Evolutionary conservation across 2,888 invertebrate genomes (phyloP), one percentile per base, ranked within the genome.

Genomic region (Tinea pellionella): DNA sequence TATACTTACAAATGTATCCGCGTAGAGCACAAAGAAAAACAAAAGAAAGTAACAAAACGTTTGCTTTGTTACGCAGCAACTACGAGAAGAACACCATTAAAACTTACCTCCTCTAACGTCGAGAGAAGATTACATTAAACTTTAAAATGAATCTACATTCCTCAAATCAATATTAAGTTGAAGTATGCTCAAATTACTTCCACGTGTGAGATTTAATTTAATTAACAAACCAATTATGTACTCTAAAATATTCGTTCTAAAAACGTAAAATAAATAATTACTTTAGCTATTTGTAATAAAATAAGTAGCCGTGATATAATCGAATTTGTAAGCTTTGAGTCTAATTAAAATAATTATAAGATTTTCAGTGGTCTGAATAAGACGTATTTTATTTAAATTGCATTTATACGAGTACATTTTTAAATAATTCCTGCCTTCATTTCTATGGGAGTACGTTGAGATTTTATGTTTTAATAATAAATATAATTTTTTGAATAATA

Each of bases 41-140:
- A 57, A 57, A 16, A 55, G 32, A 65, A 67, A 65, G 61, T 65
- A 66, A 59, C 60, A 64, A 71, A 63, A 65, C 61, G 63, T 66
- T 63, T 65, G 63, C 69, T 71, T 70, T 70, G 70, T 68, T 63
- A 66, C 69, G 66, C 70, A 69, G 62, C 63, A 30, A 32, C 32
- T 57, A 32, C 32, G 11, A 63, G 63, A 63, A 63, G 62, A 63
- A 64, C 63, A 67, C 68, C 67, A 72, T 74, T 73, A 72, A 72
- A 74, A 71, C 67, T 69, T 68, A 66, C 61, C 69, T 72, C 42
- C 43, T 51, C 41, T 59, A 61, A 61, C 55, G 47, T 59, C 9
- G 4, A n/a, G 37, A 65, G 63, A 64, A 68, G 70, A 76, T 75
- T 74, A 75, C 72, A 73, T 73, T 70, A 71, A 69, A 72, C 73